phyloP scores from a whole-genome alignment of 2,113 vertebrate genomes.

The Platysternon megacephalum region DNA sequence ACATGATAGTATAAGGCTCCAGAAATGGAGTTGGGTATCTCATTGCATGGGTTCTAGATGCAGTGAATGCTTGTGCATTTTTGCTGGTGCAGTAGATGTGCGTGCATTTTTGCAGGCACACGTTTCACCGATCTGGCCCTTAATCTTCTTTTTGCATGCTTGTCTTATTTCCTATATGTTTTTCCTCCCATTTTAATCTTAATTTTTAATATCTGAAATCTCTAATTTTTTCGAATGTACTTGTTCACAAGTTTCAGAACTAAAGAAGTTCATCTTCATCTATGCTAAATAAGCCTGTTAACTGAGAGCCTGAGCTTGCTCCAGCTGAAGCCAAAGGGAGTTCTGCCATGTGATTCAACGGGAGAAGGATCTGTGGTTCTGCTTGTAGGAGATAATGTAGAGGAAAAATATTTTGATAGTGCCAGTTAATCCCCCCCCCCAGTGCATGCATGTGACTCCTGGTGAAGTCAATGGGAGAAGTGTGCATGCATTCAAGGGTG shows the following conservation, averaged over 20 bases:
- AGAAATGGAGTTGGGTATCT: background rate
- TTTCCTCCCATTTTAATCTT: background rate
- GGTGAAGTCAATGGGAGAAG: background rate
- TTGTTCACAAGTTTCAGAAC: background rate
- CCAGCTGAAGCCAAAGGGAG: background rate
- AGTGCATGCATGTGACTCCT: background rate
- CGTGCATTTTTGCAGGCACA: background rate
- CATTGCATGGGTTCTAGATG: background rate
- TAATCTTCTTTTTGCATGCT: background rate
- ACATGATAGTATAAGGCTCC: background rate
- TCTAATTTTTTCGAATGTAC: background rate
- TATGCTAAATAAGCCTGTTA: background rate
- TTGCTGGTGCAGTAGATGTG: background rate
- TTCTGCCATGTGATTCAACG: background rate
- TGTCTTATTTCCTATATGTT: background rate
- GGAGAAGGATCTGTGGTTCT: background rate
- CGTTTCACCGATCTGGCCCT: fast-evolving
- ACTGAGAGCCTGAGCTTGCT: background rate
- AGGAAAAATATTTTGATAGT: background rate
- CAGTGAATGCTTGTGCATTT: background rate
- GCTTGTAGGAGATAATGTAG: background rate
- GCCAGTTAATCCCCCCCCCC: background rate
- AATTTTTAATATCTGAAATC: background rate
- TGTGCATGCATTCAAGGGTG: background rate
- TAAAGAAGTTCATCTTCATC: background rate